phyloP scores from a whole-genome alignment of 2,113 vertebrate species.

The Chloropsis hardwickii region DNA sequence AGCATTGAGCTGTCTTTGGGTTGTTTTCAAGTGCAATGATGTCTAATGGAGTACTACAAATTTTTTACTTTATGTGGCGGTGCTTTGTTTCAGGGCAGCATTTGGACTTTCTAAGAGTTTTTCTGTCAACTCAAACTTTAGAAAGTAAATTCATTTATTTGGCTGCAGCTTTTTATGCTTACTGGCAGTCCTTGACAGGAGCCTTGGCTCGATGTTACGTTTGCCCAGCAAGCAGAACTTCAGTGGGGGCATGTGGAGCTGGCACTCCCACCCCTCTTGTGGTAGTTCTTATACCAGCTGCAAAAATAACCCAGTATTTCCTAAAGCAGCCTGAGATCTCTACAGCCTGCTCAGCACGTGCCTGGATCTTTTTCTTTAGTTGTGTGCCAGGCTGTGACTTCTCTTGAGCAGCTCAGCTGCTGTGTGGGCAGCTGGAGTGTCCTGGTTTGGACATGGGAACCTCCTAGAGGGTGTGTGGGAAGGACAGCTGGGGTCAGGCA shows the following conservation, averaged over 20 bases:
- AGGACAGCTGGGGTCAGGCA: background rate
- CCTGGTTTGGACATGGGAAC: background rate
- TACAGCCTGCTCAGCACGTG: background rate
- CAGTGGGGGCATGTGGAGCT: background rate
- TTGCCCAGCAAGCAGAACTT: background rate
- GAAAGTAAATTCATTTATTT: background rate
- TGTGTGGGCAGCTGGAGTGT: background rate
- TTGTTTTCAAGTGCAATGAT: background rate
- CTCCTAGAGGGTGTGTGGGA: background rate
- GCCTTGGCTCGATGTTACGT: rapidly evolving
- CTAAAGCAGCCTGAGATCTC: background rate
- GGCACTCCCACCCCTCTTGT: background rate
- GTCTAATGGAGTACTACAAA: background rate
- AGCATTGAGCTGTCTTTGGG: background rate
- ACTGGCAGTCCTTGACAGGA: background rate
- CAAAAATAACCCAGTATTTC: background rate
- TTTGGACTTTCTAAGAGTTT: background rate
- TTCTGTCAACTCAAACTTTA: background rate
- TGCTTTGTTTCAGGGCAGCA: background rate
- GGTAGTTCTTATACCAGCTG: background rate
- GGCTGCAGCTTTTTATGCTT: background rate
- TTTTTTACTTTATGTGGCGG: background rate
- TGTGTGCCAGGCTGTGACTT: background rate
- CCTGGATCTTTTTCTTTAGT: background rate
- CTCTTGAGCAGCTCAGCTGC: background rate